These are phyloP conservation scores for Megaceryle maxima DNA, from an alignment of 2,113 vertebrate species.

Conservation along the genomic window DNA sequence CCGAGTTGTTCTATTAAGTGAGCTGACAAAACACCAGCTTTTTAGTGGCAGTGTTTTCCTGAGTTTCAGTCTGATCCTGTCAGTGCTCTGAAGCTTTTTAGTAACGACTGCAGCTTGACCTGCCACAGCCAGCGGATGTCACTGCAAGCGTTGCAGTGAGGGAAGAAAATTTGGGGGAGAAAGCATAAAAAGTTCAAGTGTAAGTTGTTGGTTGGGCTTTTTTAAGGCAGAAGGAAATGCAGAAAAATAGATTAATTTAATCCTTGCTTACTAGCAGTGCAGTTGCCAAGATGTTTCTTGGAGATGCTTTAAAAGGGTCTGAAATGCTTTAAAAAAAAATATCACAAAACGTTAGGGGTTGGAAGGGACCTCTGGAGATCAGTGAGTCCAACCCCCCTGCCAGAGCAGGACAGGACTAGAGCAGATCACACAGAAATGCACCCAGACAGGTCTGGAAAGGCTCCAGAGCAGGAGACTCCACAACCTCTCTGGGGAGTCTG, in stretches of 20 bases:
- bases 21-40: background rate
- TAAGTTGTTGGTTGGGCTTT: background rate
- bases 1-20: background rate
- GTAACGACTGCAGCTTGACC: background rate
- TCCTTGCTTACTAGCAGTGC: background rate
- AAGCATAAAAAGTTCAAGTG: background rate
- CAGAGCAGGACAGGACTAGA: too few species aligned
- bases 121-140: constrained; percentile 31
- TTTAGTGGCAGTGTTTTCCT: background rate
- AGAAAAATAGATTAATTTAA: background rate
- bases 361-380: too few species aligned
- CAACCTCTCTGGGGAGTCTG: too few species aligned
- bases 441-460: too few species aligned
- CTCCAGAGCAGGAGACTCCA: too few species aligned
- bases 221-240: background rate
- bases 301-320: background rate
- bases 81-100: background rate
- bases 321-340: background rate
- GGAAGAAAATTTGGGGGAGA: background rate
- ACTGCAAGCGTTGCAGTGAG: background rate
- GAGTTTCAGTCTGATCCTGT: background rate
- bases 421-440: too few species aligned
- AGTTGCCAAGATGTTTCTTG: background rate
- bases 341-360: too few species aligned
- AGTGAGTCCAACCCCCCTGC: too few species aligned